Conservation (phyloP, 2,797 vertebrate species). For the Corythornis leucogaster region DNA sequence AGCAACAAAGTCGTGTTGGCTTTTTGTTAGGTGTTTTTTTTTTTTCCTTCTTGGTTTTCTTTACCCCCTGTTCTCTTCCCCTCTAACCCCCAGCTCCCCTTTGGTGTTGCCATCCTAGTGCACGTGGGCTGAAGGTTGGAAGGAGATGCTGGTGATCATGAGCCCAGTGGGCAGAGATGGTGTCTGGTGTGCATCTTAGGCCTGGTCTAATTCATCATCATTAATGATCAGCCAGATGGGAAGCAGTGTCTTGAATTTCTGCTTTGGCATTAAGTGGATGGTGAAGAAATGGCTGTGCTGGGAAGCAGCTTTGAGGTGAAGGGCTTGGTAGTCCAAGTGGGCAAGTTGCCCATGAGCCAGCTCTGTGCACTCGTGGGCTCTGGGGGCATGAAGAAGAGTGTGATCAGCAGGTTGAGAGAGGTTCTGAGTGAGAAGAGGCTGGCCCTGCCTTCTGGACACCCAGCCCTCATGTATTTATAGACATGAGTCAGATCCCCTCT, state of each 20-base stretch:
- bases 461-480: no score
- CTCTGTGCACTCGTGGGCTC: not conserved
- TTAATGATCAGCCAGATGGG: not conserved
- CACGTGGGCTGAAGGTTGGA: fast-evolving
- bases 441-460: no score
- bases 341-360: not conserved
- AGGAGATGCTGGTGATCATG: not conserved
- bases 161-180: not conserved
- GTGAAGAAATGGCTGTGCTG: not conserved
- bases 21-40: no score
- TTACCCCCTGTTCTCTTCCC: not conserved
- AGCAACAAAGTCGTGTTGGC: not conserved
- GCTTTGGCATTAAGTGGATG: no score
- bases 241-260: not conserved
- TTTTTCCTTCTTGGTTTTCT: no score
- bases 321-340: not conserved
- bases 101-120: fast-evolving
- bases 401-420: not conserved
- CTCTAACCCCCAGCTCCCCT: not conserved
- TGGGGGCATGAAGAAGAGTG: not conserved
- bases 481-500: no score
- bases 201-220: not conserved
- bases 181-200: not conserved
- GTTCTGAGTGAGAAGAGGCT: not conserved
- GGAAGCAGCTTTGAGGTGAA: not conserved